These are phyloP conservation scores for Pangasius macronema DNA, from an alignment of 2,797 vertebrate genomes.

Conservation along the genomic window DNA sequence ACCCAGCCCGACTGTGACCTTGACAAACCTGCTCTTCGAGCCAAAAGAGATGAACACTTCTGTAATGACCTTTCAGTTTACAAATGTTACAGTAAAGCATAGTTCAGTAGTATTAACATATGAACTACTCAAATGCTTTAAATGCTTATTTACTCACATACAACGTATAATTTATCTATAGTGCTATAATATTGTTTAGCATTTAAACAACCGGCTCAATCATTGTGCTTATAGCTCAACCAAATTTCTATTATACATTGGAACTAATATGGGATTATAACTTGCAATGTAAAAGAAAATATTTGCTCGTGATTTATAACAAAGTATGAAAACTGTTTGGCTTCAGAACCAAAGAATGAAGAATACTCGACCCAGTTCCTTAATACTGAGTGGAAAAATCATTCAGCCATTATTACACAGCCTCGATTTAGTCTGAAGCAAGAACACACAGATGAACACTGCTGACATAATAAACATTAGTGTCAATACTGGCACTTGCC, in stretches of 20 bases:
- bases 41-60: not conserved
- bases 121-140: not conserved
- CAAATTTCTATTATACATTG: not conserved
- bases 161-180: not conserved
- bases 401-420: not conserved
- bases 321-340: not conserved
- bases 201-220: not conserved
- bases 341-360: not conserved
- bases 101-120: not conserved
- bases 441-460: not conserved
- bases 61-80: too few relatives aligned
- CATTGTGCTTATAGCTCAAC: not conserved
- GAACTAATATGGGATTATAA: not conserved
- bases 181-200: not conserved
- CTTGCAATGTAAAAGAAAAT: not conserved
- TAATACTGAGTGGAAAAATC: too few relatives aligned
- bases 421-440: too few relatives aligned
- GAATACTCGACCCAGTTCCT: not conserved
- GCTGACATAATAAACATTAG: not conserved
- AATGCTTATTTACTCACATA: not conserved
- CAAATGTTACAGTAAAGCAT: not conserved
- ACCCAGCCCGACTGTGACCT: not conserved
- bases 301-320: not conserved
- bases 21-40: not conserved
- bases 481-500: slow-evolving; percentile 67